A percentile compares a stretch with the other conserved stretches of the same genome.
Conservation (phyloP, 1,140 invertebrate species). For the Ditylenchus dipsaci region DNA sequence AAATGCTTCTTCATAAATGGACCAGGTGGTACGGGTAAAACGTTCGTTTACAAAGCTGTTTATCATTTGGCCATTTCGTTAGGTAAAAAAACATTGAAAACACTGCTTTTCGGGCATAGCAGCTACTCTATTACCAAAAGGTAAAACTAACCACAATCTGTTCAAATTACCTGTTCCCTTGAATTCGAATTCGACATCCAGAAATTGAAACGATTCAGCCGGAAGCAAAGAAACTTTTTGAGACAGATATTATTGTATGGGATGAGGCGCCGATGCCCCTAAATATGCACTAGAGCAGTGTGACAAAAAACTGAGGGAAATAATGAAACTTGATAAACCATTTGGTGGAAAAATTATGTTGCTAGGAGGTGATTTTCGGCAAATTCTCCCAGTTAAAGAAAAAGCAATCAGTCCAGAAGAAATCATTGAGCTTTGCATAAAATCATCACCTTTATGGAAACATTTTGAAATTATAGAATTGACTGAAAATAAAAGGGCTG, state of each 20-base stretch:
- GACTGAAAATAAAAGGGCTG: constrained; percentile 31
- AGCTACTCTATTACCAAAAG: constrained; percentile 3
- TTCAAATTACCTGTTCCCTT: constrained; percentile 1
- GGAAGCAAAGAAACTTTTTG: background rate
- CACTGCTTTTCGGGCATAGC: constrained; percentile 4
- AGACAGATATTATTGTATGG: constrained; percentile 8
- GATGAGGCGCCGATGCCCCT: constrained; percentile 26
- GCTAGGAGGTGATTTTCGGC: constrained; percentile 22
- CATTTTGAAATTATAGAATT: constrained; percentile 19
- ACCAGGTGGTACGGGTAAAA: constrained; percentile 7
- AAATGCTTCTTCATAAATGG: constrained; percentile 3
- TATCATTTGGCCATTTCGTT: background rate
- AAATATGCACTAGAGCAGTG: constrained; percentile 2
- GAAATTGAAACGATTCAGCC: background rate
- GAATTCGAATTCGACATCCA: background rate
- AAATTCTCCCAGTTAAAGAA: constrained; percentile 35
- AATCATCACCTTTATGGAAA: constrained; percentile 39
- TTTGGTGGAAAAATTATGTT: constrained; percentile 31
- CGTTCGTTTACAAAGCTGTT: no score
- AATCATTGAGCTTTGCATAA: no score
- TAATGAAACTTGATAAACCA: constrained; percentile 10
- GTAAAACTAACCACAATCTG: background rate
- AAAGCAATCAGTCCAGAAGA: background rate
- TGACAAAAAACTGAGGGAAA: constrained; percentile 11
- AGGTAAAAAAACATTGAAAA: background rate